phyloP scores from a whole-genome alignment of 2,797 vertebrate genomes.

The Neopelma chrysocephalum region DNA sequence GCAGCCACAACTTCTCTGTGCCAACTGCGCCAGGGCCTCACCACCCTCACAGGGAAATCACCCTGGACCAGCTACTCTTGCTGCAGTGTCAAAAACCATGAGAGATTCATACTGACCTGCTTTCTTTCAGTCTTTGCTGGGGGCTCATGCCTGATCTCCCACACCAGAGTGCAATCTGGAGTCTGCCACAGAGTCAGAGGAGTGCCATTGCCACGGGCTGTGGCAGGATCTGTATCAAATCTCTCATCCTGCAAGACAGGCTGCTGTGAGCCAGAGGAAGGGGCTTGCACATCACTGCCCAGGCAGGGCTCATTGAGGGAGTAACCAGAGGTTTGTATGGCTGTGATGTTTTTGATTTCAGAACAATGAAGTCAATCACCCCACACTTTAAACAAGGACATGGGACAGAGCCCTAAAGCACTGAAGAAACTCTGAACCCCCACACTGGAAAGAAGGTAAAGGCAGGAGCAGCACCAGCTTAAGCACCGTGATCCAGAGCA shows the following conservation, averaged over 20 bases:
- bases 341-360: background rate
- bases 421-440: background rate
- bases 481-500: fast-evolving
- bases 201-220: background rate
- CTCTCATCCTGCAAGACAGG: fast-evolving
- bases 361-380: background rate
- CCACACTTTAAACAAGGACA: background rate
- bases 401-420: background rate
- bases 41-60: background rate
- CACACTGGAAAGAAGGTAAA: background rate
- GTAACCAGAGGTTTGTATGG: background rate
- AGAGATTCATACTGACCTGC: background rate
- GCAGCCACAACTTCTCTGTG: background rate
- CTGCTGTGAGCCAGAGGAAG: background rate
- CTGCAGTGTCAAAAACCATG: fast-evolving
- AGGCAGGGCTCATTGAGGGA: background rate
- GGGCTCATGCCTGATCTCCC: background rate
- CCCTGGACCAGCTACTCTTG: background rate
- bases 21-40: background rate
- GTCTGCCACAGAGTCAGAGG: background rate
- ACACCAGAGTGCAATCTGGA: background rate
- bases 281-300: background rate
- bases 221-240: fast-evolving
- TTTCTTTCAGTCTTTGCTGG: background rate
- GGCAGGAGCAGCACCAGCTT: background rate